Evolutionary conservation across 1,140 invertebrate genomes (phyloP), one percentile per base, ranked within the genome.

Genomic region (Drusus annulatus): DNA sequence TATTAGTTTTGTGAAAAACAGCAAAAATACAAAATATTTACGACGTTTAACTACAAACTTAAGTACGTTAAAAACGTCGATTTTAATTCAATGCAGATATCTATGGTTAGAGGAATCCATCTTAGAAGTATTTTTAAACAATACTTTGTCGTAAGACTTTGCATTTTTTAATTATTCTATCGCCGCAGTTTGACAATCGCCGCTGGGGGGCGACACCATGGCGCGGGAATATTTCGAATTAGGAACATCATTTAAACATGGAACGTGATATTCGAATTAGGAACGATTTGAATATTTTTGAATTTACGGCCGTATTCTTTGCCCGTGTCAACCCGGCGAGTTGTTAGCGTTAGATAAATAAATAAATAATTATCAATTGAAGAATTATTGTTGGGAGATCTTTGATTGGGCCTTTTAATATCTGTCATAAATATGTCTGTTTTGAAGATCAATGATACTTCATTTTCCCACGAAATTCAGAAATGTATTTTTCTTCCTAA

Each of bases 181-280:
- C 8, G 36, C 10, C 36, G 36, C 36, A 45, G 69, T 74, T 74
- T 21, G 51, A 74, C 17, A 54, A 21, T 25, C 50, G 50, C 13
- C 17, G 51, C 21, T n/a, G 50, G 8, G 4, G n/a, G 69, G 52
- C 69, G 69, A 74, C 69, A 74, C 69, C 50, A 17, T 36, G 65
- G 77, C 77, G 77, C 77, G 77, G 77, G 77, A 78, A 78, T 23
- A 69, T 78, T 78, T 78, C 77, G 71, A 78, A 78, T 78, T 78
- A 78, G 77, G 63, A 78, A 78, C 63, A 78, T 71, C 65, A 77
- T 78, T 78, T 78, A 71, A 50, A 52, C 76, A 60, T 45, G 77
- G 58, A 69, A 69, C 77, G 77, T 78, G 77, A 78, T 71, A 50
- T 69, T 73, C 68, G 63, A 78, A 78, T 78, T 78, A 78, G 68